Evolutionary conservation across 2,113 vertebrate genomes (phyloP), one percentile per base, ranked within the genome.

Genomic region (Vulpes ferrilata): DNA sequence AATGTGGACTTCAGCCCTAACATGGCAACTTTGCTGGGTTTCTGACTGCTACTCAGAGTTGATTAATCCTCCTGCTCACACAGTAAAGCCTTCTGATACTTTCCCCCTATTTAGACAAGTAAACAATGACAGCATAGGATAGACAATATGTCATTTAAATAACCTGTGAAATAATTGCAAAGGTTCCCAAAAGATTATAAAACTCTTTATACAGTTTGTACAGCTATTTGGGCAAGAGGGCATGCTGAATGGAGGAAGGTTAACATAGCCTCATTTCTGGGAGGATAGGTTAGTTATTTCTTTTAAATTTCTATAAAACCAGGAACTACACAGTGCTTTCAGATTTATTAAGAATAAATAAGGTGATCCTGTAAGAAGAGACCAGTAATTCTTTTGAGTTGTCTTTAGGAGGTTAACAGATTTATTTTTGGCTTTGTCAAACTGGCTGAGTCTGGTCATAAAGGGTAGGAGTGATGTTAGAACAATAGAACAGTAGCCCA

Each of bases 351-450:
- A 69, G 43, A 88, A 23, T 85, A 89, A 87, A 57, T 88, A 81
- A 85, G 73, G 43, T 80, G 78, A 76, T 81, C 69, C 30, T 13
- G 27, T 71, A 48, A 90, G 62, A 65, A 91, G 43, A 79, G 85
- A 71, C 15, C 35, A 69, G 69, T 88, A 12, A 35, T 85, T 97
- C 76, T 95, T 35, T 93, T 53, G 35, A 67, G 51, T 88, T 84
- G 64, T 69, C 53, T 78, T 88, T 89, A 25, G 73, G 73, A 96
- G 92, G 43, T 57, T n/a, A 73, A 65, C 25, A 51, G 51, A 55
- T 94, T 65, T 92, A 60, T 85, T 93, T 96, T 82, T 92, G 69
- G 55, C 67, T 94, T 93, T 82, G 53, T 76, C 80, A 55, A 81
- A 62, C 27, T 62, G 4, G 64, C 57, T 94, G 35, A 85, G 51